Conservation (phyloP, 2,113 vertebrate genomes). For the Mugil cephalus region DNA sequence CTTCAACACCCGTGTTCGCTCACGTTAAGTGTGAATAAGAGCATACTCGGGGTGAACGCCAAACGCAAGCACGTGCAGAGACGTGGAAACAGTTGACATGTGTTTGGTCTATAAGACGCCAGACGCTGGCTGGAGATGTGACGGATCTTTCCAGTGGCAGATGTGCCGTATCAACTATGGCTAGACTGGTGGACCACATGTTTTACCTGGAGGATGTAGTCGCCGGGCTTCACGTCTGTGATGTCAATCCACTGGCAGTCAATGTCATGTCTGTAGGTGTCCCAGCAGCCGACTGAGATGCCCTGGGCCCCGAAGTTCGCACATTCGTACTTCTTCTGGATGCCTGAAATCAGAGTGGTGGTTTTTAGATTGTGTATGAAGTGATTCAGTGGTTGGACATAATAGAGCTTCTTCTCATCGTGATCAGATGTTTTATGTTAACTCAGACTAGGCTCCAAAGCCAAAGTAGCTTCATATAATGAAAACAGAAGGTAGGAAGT, state of each 20-base stretch:
- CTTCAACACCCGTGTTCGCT: slow-evolving; percentile 3
- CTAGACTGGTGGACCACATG: not conserved
- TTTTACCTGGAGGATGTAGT: slow-evolving; percentile 93
- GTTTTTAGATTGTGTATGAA: not conserved
- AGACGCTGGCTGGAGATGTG: slow-evolving; percentile 25
- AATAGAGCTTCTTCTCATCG: too few species aligned
- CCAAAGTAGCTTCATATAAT: not conserved
- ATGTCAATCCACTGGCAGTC: slow-evolving; percentile 98
- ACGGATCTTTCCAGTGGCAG: slow-evolving; percentile 28
- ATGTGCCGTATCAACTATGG: not conserved
- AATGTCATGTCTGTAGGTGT: slow-evolving; percentile 95
- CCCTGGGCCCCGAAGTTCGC: slow-evolving; percentile 96
- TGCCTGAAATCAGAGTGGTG: slow-evolving; percentile 81
- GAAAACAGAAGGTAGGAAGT: not conserved
- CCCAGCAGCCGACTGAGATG: slow-evolving; percentile 95
- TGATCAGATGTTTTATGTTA: not conserved
- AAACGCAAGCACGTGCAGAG: slow-evolving; percentile 9
- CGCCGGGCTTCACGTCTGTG: slow-evolving; percentile 90
- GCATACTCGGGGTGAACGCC: not conserved
- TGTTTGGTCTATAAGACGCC: slow-evolving; percentile 36
- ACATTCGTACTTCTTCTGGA: slow-evolving; percentile 91
- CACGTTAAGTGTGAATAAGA: not conserved
- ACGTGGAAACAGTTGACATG: slow-evolving; percentile 17
- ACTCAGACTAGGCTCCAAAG: not conserved
- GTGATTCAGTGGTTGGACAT: not conserved